Evolutionary conservation across 2,888 invertebrate species (phyloP).

Genomic region (Dione vanillae): DNA sequence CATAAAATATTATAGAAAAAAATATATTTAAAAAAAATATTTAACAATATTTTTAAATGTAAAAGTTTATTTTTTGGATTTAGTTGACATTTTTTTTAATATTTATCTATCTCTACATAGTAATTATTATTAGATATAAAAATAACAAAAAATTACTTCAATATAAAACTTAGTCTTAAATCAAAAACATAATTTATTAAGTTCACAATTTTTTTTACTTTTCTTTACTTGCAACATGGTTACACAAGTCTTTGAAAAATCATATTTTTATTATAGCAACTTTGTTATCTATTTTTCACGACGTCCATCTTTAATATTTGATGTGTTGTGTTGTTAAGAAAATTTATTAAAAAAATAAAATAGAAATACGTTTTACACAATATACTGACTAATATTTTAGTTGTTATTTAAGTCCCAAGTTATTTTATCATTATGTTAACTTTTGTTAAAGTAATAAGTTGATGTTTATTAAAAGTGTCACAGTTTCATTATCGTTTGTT

Average conservation of each 20-base stretch:
- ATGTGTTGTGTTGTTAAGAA: conserved; percentile 80
- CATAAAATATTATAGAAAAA: no score
- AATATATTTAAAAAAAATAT: no score
- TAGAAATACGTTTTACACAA: conserved; percentile 45
- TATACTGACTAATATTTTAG: conserved; percentile 44
- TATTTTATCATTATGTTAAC: conserved; percentile 49
- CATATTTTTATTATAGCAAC: conserved; percentile 57
- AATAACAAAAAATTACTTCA: no score
- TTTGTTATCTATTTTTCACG: conserved; percentile 68
- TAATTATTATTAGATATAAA: no score
- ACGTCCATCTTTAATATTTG: conserved; percentile 83
- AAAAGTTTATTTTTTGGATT: no score
- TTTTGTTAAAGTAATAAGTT: conserved; percentile 43
- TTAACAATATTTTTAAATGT: no score
- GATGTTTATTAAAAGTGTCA: conserved; percentile 73
- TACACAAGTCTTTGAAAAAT: conserved; percentile 16
- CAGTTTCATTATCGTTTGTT: conserved; percentile 77
- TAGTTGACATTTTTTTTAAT: no score
- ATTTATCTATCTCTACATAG: no score
- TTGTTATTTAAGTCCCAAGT: conserved; percentile 47
- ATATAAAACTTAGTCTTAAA: no score
- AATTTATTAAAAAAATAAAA: conserved; percentile 65
- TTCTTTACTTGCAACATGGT: not conserved
- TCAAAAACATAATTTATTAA: no score
- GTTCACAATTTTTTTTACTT: not conserved